Percentiles rank a stretch among this genome's conserved stretches.
Conservation (phyloP, 2,888 invertebrate genomes). For the Polydrusus cervinus region DNA sequence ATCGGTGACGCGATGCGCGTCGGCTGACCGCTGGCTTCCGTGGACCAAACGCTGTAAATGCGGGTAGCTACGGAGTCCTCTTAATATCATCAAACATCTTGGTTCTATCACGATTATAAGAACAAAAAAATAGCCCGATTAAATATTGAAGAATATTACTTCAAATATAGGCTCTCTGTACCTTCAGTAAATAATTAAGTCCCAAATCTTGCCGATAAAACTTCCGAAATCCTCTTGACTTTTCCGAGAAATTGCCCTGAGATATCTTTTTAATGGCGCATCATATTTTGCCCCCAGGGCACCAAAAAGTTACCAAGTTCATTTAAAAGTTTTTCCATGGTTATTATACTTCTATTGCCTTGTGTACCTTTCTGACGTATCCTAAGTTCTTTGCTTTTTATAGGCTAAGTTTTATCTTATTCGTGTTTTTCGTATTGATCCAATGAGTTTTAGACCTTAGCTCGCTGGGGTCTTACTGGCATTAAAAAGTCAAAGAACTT, state of each 20-base stretch:
- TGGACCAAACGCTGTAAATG: too few relatives aligned
- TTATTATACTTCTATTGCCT: slow-evolving; percentile 52
- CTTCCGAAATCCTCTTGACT: slow-evolving; percentile 33
- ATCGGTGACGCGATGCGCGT: too few relatives aligned
- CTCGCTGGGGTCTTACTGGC: neutral
- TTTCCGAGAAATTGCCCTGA: slow-evolving; percentile 37
- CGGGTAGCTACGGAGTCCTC: too few relatives aligned
- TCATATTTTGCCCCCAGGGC: slow-evolving; percentile 50
- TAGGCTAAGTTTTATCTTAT: slow-evolving; percentile 44
- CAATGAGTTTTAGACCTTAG: slow-evolving; percentile 17
- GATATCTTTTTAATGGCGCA: slow-evolving; percentile 52
- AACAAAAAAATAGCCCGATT: neutral
- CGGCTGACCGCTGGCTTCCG: too few relatives aligned
- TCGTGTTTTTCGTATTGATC: slow-evolving; percentile 25
- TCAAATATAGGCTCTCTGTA: slow-evolving; percentile 14
- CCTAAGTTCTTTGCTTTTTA: slow-evolving; percentile 41
- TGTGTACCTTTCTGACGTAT: slow-evolving; percentile 51
- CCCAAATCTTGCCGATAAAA: slow-evolving; percentile 45
- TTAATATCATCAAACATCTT: too few relatives aligned
- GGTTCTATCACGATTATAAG: neutral
- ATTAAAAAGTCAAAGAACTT: neutral
- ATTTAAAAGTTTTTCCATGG: slow-evolving; percentile 48
- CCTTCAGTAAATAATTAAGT: slow-evolving; percentile 44
- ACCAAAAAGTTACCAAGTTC: slow-evolving; percentile 49
- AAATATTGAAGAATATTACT: slow-evolving; percentile 13